Evolutionary conservation across 1,140 invertebrate genomes (phyloP).

Genomic region (Grapholita molesta): DNA sequence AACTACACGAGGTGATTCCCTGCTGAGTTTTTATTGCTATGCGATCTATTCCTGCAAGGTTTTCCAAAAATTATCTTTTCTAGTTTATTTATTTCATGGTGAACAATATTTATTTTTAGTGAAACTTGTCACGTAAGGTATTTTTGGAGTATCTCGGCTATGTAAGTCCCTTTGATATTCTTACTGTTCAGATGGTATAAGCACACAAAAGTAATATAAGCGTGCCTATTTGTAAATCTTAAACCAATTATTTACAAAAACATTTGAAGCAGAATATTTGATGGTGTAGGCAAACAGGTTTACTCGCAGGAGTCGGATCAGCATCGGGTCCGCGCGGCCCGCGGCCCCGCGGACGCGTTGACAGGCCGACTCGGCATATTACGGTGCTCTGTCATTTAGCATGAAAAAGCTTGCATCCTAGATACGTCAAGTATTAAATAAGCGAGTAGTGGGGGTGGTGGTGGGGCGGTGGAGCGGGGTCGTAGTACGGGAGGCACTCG

Average conservation of each 20-base stretch:
- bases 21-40: slow-evolving; percentile 4
- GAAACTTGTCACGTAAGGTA: background rate
- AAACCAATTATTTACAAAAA: background rate
- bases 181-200: background rate
- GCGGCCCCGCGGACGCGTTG: slow-evolving; percentile 34
- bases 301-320: background rate
- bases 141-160: background rate
- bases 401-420: slow-evolving; percentile 72
- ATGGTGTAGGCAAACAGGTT: background rate
- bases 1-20: slow-evolving; percentile 5
- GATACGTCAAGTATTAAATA: slow-evolving; percentile 76
- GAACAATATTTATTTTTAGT: background rate
- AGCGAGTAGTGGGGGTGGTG: slow-evolving; percentile 63
- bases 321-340: background rate
- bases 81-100: slow-evolving; percentile 1
- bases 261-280: background rate
- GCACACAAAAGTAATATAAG: background rate
- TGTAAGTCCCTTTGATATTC: background rate
- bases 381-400: slow-evolving; percentile 69
- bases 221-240: background rate
- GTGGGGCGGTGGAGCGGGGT: slow-evolving; percentile 32
- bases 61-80: background rate
- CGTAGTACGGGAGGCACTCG: slow-evolving; percentile 73
- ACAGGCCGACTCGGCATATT: slow-evolving; percentile 53
- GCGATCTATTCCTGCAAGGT: slow-evolving; percentile 1